Evolutionary conservation across 2,888 invertebrate genomes (phyloP), one percentile per base, ranked within the genome.

Genomic region (Nephrocerus scutellatus): DNA sequence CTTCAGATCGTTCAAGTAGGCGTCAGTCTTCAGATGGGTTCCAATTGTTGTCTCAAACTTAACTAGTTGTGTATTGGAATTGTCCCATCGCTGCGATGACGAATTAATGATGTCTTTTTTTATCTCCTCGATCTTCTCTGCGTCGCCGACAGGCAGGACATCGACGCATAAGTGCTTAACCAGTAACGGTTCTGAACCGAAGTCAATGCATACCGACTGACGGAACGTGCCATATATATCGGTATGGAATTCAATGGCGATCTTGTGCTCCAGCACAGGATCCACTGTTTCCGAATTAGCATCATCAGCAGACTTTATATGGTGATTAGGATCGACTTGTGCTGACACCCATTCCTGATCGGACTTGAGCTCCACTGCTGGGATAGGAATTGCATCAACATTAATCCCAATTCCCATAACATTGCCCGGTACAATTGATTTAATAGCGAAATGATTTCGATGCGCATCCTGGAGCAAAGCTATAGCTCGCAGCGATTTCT

Each of bases 151-250:
- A 1, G 84, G 83, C 13, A 84, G 74, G 4, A 84, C 83, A 60
- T 87, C 86, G 4, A 84, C 82, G 57, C 83, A 82, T 16, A 87
- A 64, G 56, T 80, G 77, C 47, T 77, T 75, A 6, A 80, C 75
- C 4, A 82, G 57, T 15, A 77, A 70, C 0, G 80, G 79, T 55
- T 79, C 76, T 35, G 65, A 60, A 2, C 82, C 82, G 55, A 84
- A 80, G 62, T 84, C 84, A 62, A 86, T 83, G 4, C 85, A 77
- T 3, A 87, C 72, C 2, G 82, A 77, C 62, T 88, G 86, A 3
- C 82, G 74, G 62, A 85, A 87, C 4, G 84, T 84, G 9, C 70
- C 86, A 57, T 80, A 86, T 40, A 84, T 80, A 47, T 80, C 78
- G 1, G 82, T 81, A 36, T 72, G 70, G 60, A 82, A 83, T 31